Evolutionary conservation across 2,797 vertebrate species (phyloP), one percentile per base, ranked within the genome.

Genomic region (Sebastes flavidus): DNA sequence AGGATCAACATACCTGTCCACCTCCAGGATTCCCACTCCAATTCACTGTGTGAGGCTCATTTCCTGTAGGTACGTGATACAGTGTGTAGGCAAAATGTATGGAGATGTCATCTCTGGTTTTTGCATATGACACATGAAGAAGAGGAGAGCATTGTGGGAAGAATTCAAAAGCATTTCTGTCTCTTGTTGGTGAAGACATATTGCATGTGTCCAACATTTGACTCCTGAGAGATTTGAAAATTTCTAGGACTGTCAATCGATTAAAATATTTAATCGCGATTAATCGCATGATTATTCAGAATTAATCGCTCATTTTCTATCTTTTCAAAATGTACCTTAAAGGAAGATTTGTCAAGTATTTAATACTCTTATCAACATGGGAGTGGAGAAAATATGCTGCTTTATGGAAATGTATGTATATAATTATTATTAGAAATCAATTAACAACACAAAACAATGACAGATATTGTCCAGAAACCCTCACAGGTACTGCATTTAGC

Each of bases 1-100:
- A n/a, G 81, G 84, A 86, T 69, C 76, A 84, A 46, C 81, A 80
- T 75, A 86, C 59, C 86, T 88, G 89, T 90, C 93, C 92, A 82
- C 91, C 92, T 87, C 82, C 93, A 89, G 90, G 77, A 84, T 91
- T 90, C 89, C 82, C 85, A 91, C 91, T 78, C 71, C 34, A 25
- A 1, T 77, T 84, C 71, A 12, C 84, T 46, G 65, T 72, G 78
- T 38, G 66, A 80, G 58, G 77, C 69, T 49, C 83, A 84, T 67
- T 89, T 93, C 82, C 38, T 84, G 36, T 14, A 38, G 36, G 65
- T 59, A n/a, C 68, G 10, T 65, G 73, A 76, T 61, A 66, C 74
- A 67, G 72, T 67, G 86, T 46, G 86, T 85, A 69, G 85, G 90
- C 73, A 58, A 82, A 75, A 74, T 42, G 56, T 65, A 81, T 80